A percentile compares a stretch with the other conserved stretches of the same genome.
These are phyloP conservation scores for Incurvaria masculella DNA, from an alignment of 2,888 invertebrate species.

Conservation along the genomic window DNA sequence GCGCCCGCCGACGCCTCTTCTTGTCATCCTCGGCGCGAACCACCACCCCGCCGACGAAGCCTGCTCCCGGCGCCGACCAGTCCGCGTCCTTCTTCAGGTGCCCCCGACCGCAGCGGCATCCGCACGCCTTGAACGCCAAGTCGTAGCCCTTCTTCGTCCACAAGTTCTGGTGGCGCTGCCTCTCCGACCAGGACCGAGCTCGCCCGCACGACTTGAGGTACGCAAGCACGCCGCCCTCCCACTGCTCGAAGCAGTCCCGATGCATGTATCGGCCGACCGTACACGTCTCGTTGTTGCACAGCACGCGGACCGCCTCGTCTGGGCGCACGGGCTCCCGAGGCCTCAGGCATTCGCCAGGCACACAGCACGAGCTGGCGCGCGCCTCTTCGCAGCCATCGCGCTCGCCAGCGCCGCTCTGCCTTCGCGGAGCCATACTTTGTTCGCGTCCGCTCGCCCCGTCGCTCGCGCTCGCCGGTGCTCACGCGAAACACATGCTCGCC, in stretches of 20 bases:
- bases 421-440: conserved; percentile 54
- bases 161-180: conserved; percentile 90
- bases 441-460: conserved; percentile 25
- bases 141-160: conserved; percentile 99
- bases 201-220: conserved; percentile 89
- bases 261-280: conserved; percentile 91
- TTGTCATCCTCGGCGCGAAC: conserved; percentile 42
- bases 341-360: conserved; percentile 80
- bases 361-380: conserved; percentile 69
- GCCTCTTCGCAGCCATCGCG: conserved; percentile 47
- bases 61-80: conserved; percentile 78
- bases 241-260: conserved; percentile 90
- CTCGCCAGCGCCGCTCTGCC: conserved; percentile 50
- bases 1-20: conserved; percentile 40
- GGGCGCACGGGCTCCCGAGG: conserved; percentile 62
- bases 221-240: conserved; percentile 87
- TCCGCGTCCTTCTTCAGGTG: conserved; percentile 93
- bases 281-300: conserved; percentile 95
- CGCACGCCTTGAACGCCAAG: conserved; percentile 92
- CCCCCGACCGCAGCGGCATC: conserved; percentile 89
- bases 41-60: conserved; percentile 48
- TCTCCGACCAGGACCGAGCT: conserved; percentile 92
- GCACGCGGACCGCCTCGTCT: conserved; percentile 80
- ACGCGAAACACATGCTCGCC: conserved; percentile 58
- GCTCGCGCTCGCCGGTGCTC: conserved; percentile 38